Conservation (phyloP, 2,113 vertebrate species). For the Channa maculata region DNA sequence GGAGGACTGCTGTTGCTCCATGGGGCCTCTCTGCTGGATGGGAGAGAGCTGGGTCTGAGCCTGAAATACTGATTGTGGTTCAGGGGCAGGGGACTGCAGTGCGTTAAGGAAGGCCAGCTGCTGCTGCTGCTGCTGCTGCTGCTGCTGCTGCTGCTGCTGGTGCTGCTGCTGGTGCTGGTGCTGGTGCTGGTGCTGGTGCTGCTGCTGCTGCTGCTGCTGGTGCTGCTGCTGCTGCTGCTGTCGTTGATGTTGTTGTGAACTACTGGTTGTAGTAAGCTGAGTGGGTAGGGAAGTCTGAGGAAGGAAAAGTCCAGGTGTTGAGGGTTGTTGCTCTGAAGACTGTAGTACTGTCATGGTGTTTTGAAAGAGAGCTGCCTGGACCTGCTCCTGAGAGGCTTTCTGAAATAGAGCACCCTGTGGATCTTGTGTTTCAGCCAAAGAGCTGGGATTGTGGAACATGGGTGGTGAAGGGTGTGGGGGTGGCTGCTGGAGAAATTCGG, state of each 20-base stretch:
- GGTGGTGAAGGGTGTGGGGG: constrained; percentile 87
- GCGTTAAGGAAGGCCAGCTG: constrained; percentile 91
- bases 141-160: constrained; percentile 73
- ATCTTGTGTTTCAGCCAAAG: constrained; percentile 88
- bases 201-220: constrained; percentile 75
- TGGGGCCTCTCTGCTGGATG: constrained; percentile 88
- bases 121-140: constrained; percentile 82
- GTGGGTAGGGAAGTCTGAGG: constrained; percentile 86
- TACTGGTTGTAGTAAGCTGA: constrained; percentile 77
- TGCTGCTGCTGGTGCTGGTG: too few species aligned
- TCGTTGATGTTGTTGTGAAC: constrained; percentile 79
- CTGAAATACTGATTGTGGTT: constrained; percentile 84
- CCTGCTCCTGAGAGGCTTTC: constrained; percentile 89
- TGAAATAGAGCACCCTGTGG: constrained; percentile 87
- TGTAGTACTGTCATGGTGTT: constrained; percentile 89
- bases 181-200: too few species aligned
- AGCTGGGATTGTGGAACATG: constrained; percentile 90
- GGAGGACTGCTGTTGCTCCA: constrained; percentile 90
- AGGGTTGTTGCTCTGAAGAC: constrained; percentile 88
- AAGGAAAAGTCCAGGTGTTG: constrained; percentile 89
- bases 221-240: constrained; percentile 81
- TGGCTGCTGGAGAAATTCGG: constrained; percentile 92
- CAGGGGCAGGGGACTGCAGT: constrained; percentile 77
- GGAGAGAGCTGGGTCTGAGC: constrained; percentile 82
- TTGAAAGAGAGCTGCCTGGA: constrained; percentile 92